These are phyloP conservation scores for Excalfactoria chinensis DNA, from an alignment of 2,113 vertebrate species.

Conservation along the genomic window DNA sequence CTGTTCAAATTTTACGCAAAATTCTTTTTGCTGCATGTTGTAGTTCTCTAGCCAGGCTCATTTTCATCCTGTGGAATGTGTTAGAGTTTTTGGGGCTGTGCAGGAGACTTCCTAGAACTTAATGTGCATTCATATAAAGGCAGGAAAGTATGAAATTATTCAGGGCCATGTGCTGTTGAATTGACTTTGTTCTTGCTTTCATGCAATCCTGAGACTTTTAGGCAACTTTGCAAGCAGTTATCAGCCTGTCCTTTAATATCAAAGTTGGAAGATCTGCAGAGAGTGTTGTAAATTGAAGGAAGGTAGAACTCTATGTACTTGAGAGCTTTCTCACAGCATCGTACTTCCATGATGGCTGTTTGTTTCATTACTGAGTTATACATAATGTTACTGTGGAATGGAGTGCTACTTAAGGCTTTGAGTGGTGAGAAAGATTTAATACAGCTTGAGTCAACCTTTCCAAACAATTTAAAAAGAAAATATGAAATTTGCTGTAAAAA, in stretches of 20 bases:
- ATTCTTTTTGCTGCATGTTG: neutral
- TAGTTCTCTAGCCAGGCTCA: neutral
- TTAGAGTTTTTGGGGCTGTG: fast-evolving
- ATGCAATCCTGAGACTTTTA: neutral
- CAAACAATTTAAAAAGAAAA: neutral
- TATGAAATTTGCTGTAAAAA: neutral
- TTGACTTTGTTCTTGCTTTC: neutral
- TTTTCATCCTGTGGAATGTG: neutral
- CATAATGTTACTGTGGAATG: neutral
- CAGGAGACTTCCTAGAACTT: neutral
- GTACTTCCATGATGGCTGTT: neutral
- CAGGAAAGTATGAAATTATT: neutral
- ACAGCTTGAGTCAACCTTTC: neutral
- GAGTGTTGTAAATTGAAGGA: neutral
- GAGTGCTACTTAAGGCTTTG: neutral
- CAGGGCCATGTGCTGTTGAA: neutral
- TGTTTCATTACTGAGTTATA: neutral
- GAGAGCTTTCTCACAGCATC: neutral
- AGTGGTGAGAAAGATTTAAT: neutral
- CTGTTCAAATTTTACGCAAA: neutral
- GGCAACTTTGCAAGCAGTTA: neutral
- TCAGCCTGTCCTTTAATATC: neutral
- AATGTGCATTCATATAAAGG: neutral
- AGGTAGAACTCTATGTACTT: fast-evolving
- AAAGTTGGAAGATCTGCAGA: neutral